phyloP scores from a whole-genome alignment of 2,113 vertebrate genomes.

The Bucco capensis region DNA sequence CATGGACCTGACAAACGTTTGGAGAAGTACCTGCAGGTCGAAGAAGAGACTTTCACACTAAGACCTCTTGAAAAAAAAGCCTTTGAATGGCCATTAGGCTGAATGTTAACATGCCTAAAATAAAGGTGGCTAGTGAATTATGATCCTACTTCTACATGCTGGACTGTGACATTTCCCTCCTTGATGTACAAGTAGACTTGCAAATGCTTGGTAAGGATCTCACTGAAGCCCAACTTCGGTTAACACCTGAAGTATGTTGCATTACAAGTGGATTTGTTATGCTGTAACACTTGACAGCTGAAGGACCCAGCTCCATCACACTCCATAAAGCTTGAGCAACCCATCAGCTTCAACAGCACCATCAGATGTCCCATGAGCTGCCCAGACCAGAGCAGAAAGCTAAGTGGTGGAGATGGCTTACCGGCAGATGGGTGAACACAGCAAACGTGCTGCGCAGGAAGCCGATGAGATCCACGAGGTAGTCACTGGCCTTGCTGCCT shows the following conservation, averaged over 20 bases:
- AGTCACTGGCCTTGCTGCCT: constrained; percentile 83
- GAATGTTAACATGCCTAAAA: background rate
- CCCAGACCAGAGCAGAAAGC: background rate
- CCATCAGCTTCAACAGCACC: fast-evolving
- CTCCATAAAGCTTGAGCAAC: fast-evolving
- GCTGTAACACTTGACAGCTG: background rate
- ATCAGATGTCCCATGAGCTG: fast-evolving
- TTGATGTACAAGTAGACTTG: fast-evolving
- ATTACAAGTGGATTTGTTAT: background rate
- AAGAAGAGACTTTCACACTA: background rate
- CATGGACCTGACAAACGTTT: background rate
- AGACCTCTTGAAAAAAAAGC: background rate
- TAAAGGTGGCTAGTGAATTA: background rate
- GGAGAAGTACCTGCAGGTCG: background rate
- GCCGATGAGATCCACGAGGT: constrained; percentile 90
- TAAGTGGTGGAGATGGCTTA: constrained; percentile 63
- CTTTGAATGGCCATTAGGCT: background rate
- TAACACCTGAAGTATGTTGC: fast-evolving
- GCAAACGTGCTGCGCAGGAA: constrained; percentile 95
- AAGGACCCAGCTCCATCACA: background rate
- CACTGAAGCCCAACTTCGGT: background rate
- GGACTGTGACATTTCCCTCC: background rate
- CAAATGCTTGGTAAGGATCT: background rate
- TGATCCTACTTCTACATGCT: fast-evolving
- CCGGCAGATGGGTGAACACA: constrained; percentile 95